phyloP scores from a whole-genome alignment of 2,797 vertebrate genomes.

The Scarus forsteni region DNA sequence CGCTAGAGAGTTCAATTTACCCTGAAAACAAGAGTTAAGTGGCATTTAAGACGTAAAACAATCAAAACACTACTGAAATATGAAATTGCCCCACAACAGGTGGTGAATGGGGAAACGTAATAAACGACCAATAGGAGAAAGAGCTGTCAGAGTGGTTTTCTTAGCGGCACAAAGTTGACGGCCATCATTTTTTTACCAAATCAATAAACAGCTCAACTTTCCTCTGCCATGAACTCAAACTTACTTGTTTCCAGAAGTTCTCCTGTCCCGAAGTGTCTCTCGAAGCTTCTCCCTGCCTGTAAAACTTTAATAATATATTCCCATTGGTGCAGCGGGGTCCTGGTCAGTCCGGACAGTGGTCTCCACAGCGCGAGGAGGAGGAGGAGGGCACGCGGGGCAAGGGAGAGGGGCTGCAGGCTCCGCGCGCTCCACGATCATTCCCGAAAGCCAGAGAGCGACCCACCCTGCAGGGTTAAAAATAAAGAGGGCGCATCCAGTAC shows the following conservation, averaged over 20 bases:
- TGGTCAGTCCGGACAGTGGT: constrained; percentile 61
- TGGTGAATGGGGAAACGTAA: constrained; percentile 46
- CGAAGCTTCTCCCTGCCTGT: constrained; percentile 57
- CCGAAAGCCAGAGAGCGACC: constrained; percentile 77
- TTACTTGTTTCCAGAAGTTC: constrained; percentile 59
- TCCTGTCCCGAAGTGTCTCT: constrained; percentile 49
- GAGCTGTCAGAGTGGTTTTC: neutral
- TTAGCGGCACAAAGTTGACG: constrained; percentile 21
- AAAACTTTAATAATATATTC: constrained; percentile 68
- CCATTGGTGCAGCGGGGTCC: constrained; percentile 71
- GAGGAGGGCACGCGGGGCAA: constrained; percentile 50
- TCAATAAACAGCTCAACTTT: neutral
- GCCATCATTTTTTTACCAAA: constrained; percentile 9
- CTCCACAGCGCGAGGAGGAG: constrained; percentile 39
- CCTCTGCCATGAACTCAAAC: constrained; percentile 33
- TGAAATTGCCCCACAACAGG: constrained; percentile 53
- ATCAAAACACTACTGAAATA: neutral
- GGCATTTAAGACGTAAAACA: neutral
- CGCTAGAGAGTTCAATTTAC: neutral
- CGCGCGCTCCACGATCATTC: constrained; percentile 77
- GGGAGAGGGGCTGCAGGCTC: constrained; percentile 66
- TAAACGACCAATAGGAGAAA: neutral
- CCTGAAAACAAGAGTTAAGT: neutral
- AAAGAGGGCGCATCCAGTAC: constrained; percentile 78
- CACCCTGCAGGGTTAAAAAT: constrained; percentile 88